Base-by-base conservation (phyloP, 2,113 vertebrate species). In the Elachura formosa region DNA sequence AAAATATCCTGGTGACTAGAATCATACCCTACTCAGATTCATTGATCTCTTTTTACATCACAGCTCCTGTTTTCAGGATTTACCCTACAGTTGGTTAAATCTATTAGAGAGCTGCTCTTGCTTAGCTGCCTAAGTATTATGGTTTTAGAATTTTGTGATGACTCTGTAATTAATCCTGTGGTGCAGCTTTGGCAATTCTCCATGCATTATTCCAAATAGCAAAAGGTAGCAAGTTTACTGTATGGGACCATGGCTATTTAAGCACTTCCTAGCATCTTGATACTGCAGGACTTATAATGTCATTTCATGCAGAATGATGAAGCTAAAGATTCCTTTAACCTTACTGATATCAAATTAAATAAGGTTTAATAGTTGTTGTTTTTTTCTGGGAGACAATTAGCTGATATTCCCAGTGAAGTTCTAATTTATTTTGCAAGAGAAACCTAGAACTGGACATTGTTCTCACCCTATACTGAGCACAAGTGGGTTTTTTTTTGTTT, bases 371-470 rank as follows among this genome's bases (percentile, higher is more conserved):
- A n/a, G n/a, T n/a, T n/a, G n/a, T n/a, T n/a, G 9, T 31, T 45
- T 83, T 93, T 90, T 36, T 23, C 63, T 78, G 68, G 22, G 46
- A 93, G 83, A 69, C 84, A 94, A 61, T 93, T 92, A 69, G 45
- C 87, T 91, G 83, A 92, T 92, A 84, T 18, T 43, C 18, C n/a
- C 59, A 63, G 17, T 78, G 68, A 94, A 86, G 72, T 91, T 94
- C 85, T 84, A 86, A 88, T 92, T 95, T 95, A 66, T 96, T 97
- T 91, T 89, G 33, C 81, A 84, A 96, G 84, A 93, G 89, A 87
- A 94, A n/a, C 34, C 81, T 92, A 2, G 89, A 94, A 77, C 13
- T 93, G 76, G 67, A 85, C 71, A 61, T 94, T 92, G 36, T 89
- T 96, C 40, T 63, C 63, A 81, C 18, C 49, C 68, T 58, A 34